Evolutionary conservation across 2,888 invertebrate genomes (phyloP).

Genomic region (Sesamia inferens): DNA sequence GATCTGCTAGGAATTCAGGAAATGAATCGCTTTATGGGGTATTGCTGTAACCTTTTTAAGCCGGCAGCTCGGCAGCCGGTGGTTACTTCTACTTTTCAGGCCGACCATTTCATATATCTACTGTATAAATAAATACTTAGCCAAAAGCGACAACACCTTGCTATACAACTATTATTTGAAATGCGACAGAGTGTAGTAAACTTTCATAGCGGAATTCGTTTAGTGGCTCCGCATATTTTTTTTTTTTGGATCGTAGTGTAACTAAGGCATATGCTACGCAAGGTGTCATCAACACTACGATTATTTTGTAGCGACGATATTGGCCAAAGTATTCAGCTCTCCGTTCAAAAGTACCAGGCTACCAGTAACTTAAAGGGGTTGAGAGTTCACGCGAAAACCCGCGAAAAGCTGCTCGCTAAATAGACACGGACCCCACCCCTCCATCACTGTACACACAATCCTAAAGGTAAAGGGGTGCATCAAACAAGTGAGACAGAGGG

Average conservation of each 20-base stretch:
- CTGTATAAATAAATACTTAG: too few species aligned
- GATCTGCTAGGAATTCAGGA: too few species aligned
- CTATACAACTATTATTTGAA: background rate
- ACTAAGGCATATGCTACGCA: too few species aligned
- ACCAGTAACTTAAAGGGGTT: slow-evolving; percentile 15
- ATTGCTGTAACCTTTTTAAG: too few species aligned
- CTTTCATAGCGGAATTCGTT: background rate
- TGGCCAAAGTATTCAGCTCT: slow-evolving; percentile 11
- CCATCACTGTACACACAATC: slow-evolving; percentile 4
- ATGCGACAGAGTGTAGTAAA: background rate
- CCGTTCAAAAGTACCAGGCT: slow-evolving; percentile 36
- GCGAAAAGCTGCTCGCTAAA: slow-evolving; percentile 2
- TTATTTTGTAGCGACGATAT: slow-evolving; percentile 5
- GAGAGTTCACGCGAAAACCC: slow-evolving; percentile 4
- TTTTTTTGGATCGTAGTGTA: too few species aligned
- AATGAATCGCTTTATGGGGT: too few species aligned
- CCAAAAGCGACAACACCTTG: too few species aligned
- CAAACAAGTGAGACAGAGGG: slow-evolving; percentile 19
- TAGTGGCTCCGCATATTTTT: background rate
- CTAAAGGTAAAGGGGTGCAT: background rate
- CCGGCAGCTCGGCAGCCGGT: too few species aligned
- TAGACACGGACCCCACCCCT: slow-evolving; percentile 7
- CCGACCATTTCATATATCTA: too few species aligned
- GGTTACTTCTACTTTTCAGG: too few species aligned
- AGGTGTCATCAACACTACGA: too few species aligned